Evolutionary conservation across 2,888 invertebrate species (phyloP).

Genomic region (Cataglyphis cursor): DNA sequence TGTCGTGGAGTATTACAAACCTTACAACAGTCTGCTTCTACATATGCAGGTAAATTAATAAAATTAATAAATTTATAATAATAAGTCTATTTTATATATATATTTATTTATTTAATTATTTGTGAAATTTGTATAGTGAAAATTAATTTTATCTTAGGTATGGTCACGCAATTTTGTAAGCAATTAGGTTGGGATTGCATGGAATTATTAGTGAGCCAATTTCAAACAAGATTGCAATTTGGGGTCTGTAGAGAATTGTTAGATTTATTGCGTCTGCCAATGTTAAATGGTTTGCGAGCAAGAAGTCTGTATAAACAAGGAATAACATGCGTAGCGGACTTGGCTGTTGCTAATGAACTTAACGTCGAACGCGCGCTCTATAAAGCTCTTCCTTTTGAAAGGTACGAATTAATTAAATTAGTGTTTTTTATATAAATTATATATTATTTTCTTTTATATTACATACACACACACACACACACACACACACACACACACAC

Average conservation of each 20-base stretch:
- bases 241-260: slow-evolving; percentile 97
- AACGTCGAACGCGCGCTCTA: slow-evolving; percentile 92
- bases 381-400: slow-evolving; percentile 94
- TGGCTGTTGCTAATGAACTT: slow-evolving; percentile 92
- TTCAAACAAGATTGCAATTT: slow-evolving; percentile 97
- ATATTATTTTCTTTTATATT: too few species aligned
- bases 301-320: slow-evolving; percentile 94
- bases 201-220: slow-evolving; percentile 95
- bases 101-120: not conserved
- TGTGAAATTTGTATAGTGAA: slow-evolving; percentile 2
- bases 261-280: slow-evolving; percentile 95
- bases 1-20: slow-evolving; percentile 96
- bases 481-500: too few species aligned
- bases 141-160: slow-evolving; percentile 89
- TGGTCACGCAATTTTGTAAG: slow-evolving; percentile 98
- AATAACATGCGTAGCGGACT: slow-evolving; percentile 91
- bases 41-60: slow-evolving; percentile 93
- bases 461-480: too few species aligned
- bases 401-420: slow-evolving; percentile 82
- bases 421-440: slow-evolving; percentile 8
- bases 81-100: not conserved
- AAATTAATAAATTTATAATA: not conserved
- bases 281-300: slow-evolving; percentile 94
- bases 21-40: slow-evolving; percentile 97
- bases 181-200: slow-evolving; percentile 97